These are phyloP conservation scores for Nomia melanderi DNA, from an alignment of 1,140 invertebrate genomes.

Conservation along the genomic window DNA sequence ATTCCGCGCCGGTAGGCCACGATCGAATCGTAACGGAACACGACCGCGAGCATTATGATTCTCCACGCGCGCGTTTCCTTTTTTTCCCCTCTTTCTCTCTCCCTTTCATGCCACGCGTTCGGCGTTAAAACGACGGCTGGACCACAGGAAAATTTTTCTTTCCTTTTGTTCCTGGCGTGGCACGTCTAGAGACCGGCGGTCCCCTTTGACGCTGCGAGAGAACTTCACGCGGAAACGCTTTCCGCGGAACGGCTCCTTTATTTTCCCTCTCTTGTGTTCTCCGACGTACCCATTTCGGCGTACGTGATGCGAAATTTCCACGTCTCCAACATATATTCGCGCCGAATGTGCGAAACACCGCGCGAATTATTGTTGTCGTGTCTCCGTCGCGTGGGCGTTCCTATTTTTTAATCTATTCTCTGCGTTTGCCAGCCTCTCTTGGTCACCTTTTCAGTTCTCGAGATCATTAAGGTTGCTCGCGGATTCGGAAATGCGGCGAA, in stretches of 20 bases:
- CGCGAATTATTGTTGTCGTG: too few relatives aligned
- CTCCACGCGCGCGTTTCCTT: neutral
- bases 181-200: slow-evolving; percentile 4
- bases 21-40: slow-evolving; percentile 56
- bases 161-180: slow-evolving; percentile 2
- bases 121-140: too few relatives aligned
- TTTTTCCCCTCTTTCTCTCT: neutral
- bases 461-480: too few relatives aligned
- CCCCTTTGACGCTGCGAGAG: slow-evolving; percentile 26
- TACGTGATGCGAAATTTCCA: too few relatives aligned
- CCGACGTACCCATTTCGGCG: neutral
- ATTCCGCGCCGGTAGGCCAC: slow-evolving; percentile 29
- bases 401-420: too few relatives aligned
- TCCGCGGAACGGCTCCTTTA: neutral
- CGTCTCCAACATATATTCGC: too few relatives aligned
- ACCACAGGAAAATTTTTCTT: slow-evolving; percentile 21
- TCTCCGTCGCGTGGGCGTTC: too few relatives aligned
- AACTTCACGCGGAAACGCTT: slow-evolving; percentile 21
- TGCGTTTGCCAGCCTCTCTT: too few relatives aligned
- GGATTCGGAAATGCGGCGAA: too few relatives aligned
- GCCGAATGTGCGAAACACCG: too few relatives aligned
- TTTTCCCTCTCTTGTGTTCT: neutral
- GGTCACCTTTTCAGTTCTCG: too few relatives aligned
- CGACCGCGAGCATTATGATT: slow-evolving; percentile 26
- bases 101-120: too few relatives aligned